phyloP scores from a whole-genome alignment of 2,888 invertebrate genomes.

The Dichetophora obliterata region DNA sequence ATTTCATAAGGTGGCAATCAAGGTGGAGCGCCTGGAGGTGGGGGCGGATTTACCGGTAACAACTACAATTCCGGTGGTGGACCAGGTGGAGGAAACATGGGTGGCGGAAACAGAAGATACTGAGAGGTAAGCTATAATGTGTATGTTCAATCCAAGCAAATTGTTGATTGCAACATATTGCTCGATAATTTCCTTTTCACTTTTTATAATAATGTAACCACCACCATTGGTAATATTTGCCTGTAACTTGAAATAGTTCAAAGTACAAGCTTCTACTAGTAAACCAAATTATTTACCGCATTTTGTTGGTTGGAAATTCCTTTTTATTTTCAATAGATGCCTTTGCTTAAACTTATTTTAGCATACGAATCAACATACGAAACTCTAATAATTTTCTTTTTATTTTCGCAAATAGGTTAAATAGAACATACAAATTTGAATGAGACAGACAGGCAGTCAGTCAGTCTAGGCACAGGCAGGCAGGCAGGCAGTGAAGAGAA shows the following conservation, averaged over 20 bases:
- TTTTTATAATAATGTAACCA: not conserved
- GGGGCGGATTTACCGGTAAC: conserved; percentile 57
- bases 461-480: conserved; percentile 58
- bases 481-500: conserved; percentile 51
- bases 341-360: conserved; percentile 33
- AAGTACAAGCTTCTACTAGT: not conserved
- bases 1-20: conserved; percentile 55
- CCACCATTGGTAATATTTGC: too few relatives aligned
- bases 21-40: conserved; percentile 54
- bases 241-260: too few relatives aligned
- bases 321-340: conserved; percentile 34
- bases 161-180: not conserved
- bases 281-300: not conserved
- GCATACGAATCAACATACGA: conserved; percentile 42
- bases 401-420: conserved; percentile 66
- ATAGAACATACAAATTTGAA: conserved; percentile 62
- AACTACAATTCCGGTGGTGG: conserved; percentile 60
- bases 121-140: conserved; percentile 58
- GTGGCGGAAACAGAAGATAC: conserved; percentile 64
- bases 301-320: conserved; percentile 11
- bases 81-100: conserved; percentile 61
- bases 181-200: not conserved
- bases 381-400: conserved; percentile 61
- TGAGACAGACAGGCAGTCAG: conserved; percentile 57
- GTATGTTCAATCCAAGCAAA: not conserved